Percentiles rank a stretch among this genome's conserved stretches.
Conservation (phyloP, 2,113 vertebrate genomes). For the Pseudopodoces humilis region DNA sequence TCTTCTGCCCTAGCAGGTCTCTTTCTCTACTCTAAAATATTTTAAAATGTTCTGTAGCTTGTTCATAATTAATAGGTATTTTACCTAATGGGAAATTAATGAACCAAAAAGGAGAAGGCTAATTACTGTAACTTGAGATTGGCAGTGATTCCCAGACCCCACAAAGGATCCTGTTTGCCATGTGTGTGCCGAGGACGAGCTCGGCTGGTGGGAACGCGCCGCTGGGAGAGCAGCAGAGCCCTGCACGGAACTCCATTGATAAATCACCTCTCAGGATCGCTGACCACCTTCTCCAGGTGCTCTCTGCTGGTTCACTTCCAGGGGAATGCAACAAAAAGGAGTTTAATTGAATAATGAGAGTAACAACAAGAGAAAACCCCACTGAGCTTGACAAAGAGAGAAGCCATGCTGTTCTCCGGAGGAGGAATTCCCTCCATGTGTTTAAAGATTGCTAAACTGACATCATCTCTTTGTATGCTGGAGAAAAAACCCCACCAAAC, state of each 20-base stretch:
- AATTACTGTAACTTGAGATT: constrained; percentile 50
- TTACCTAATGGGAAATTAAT: constrained; percentile 59
- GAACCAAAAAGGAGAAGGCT: constrained; percentile 46
- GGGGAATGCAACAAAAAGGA: neutral
- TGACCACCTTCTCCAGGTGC: neutral
- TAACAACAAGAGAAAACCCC: neutral
- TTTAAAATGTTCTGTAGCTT: constrained; percentile 10
- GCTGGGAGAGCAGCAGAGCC: neutral
- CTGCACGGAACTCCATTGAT: neutral
- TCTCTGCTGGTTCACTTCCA: neutral
- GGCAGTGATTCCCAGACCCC: constrained; percentile 21
- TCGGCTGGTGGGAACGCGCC: accelerated
- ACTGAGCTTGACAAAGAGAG: neutral
- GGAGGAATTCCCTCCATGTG: neutral
- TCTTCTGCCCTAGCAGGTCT: neutral
- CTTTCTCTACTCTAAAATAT: neutral
- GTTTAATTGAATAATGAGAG: neutral
- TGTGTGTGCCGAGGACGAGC: neutral
- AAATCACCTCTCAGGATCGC: neutral
- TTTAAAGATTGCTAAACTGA: neutral
- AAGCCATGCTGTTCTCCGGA: accelerated
- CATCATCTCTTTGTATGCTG: neutral
- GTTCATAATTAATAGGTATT: constrained; percentile 59
- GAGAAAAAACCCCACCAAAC: neutral
- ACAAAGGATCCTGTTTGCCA: neutral